Base-by-base conservation (phyloP, 2,888 invertebrate genomes). In the Ennomos fuscantarius region DNA sequence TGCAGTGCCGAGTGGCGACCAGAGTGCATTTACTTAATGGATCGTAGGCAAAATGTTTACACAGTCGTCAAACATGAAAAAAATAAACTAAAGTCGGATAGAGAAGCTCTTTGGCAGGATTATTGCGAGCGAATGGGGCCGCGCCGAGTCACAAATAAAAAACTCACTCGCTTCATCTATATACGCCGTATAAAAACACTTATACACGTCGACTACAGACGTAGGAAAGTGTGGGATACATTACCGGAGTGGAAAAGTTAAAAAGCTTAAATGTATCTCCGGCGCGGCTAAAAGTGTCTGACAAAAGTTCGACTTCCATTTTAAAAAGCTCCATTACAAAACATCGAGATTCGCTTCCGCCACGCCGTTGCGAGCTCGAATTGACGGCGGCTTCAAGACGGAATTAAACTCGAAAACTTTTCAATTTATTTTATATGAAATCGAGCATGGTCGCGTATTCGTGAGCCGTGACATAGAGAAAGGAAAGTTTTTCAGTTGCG, bases 311-410 rank as follows among this genome's bases (percentile, higher is more conserved):
- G 90, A 89, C 88, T 91, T 88, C 88, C 90, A 91, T 92, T 92
- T 91, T 92, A 92, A 92, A 92, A 91, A 92, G 92, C 91, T 90
- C 91, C 91, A 92, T 91, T 91, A 91, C 91, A 90, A 91, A 92
- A 92, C 92, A 92, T 92, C 88, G 90, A 86, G 92, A 90, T 88
- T 89, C 89, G 87, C 85, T 91, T 92, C 89, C 89, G 89, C 87
- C 81, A 84, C 84, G 84, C 81, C 78, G 80, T 80, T 81, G 83
- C 83, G 81, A 81, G 81, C 81, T 82, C 77, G 78, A 82, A 80
- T 82, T 83, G 85, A 82, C 82, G 83, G 78, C 73, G 82, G 82
- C 79, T 81, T 79, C 72, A 78, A 82, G 81, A 82, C 81, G 76
- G 89, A 88, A 89, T 89, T 89, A 89, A 86, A 86, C 78, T 84